These are phyloP conservation scores for Rhinopomastus cyanomelas DNA, from an alignment of 2,113 vertebrate species.

Conservation along the genomic window DNA sequence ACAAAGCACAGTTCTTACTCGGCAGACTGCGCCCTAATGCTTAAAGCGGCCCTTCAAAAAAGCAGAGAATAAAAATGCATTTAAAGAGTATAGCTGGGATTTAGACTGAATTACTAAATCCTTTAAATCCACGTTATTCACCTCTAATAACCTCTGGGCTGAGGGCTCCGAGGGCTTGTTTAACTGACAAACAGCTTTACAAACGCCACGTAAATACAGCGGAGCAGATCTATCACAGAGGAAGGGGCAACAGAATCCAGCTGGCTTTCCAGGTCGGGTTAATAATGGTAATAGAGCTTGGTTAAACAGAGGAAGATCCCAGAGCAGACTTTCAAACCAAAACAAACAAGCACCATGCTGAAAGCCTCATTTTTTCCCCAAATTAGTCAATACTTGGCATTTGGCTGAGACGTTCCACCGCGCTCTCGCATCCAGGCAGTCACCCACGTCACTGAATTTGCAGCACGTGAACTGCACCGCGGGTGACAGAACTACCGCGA, in stretches of 20 bases:
- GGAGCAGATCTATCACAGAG: neutral
- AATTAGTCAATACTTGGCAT: neutral
- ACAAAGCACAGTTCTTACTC: slow-evolving; percentile 5
- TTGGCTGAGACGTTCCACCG: neutral
- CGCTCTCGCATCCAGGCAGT: too few relatives aligned
- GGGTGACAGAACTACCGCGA: neutral
- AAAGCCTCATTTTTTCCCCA: neutral
- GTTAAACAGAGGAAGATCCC: neutral
- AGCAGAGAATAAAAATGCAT: neutral
- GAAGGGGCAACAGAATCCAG: neutral
- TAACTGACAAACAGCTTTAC: slow-evolving; percentile 39
- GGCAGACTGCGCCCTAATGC: neutral
- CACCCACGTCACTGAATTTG: neutral
- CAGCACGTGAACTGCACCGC: neutral
- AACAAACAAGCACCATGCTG: neutral
- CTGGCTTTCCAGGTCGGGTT: neutral
- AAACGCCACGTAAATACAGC: slow-evolving; percentile 41
- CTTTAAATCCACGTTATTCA: slow-evolving; percentile 64
- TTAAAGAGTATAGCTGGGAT: slow-evolving; percentile 46
- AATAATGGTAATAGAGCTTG: neutral
- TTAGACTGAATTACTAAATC: slow-evolving; percentile 64
- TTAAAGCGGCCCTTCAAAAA: neutral
- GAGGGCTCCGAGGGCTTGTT: slow-evolving; percentile 23
- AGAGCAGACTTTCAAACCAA: neutral
- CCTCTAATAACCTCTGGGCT: slow-evolving; percentile 53